Evolutionary conservation across 2,113 vertebrate genomes (phyloP), one percentile per base, ranked within the genome.

Genomic region (Prinia subflava): DNA sequence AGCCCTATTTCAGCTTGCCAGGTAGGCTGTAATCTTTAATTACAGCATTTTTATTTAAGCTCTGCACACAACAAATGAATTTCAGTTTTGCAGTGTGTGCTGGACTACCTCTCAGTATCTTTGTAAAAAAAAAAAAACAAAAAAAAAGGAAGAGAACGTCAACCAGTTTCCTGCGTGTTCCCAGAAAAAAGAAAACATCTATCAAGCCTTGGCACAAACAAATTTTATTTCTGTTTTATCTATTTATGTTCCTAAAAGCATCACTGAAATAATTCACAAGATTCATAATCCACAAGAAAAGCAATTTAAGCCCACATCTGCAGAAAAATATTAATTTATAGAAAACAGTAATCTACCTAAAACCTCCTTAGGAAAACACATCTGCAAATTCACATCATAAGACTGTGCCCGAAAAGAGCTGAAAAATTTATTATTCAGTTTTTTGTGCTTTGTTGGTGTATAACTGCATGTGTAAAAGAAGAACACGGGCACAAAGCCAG

Each of bases 161-260:
- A 74, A n/a, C 55, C 70, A 89, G 70, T 71, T 94, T 74, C 74
- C 75, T 87, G 21, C 4, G 6, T 90, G 33, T 17, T 95, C 46
- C 42, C 75, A 85, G 74, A 87, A 94, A 76, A 22, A 68, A 60
- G 69, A 76, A 92, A 67, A 86, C 19, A 91, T 81, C 76, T 41
- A 92, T 78, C 64, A 91, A 89, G 52, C 63, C 52, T 64, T 78
- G 65, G 49, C 76, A 91, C 7, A 7, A 97, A 63, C 42, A 89
- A 63, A 64, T 81, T 35, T 83, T 94, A 60, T 64, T 95, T 83
- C 68, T 84, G 15, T 60, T 94, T 92, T 71, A 94, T 75, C 92
- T 93, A 30, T 89, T 97, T 92, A 88, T 81, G 63, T 59, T 67
- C 60, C 89, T 93, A 94, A 92, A 95, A 93, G 75, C 71, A 68